Percentiles rank a stretch among this genome's conserved stretches.
Conservation (phyloP, 2,113 vertebrate species). For the Piaya cayana region DNA sequence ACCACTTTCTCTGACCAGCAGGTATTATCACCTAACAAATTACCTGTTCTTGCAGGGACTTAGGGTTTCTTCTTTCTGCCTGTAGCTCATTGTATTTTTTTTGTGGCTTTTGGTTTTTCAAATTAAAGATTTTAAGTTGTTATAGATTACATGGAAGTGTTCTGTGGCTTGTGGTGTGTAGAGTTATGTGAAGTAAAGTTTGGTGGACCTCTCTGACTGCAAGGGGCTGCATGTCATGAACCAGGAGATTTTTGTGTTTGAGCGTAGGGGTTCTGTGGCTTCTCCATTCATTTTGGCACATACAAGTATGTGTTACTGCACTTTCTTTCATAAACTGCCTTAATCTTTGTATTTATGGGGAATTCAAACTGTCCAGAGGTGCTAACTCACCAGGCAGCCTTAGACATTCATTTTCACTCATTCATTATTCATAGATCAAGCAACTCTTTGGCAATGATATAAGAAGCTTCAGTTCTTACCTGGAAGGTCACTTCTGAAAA, state of each 20-base stretch:
- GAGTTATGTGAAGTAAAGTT: slow-evolving; percentile 35
- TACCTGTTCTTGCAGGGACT: slow-evolving; percentile 30
- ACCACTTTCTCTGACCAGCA: not conserved
- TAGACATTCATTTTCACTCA: not conserved
- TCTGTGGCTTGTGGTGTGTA: slow-evolving; percentile 62
- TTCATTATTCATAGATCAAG: slow-evolving; percentile 45
- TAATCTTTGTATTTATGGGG: slow-evolving; percentile 19
- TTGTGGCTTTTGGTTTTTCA: slow-evolving; percentile 67
- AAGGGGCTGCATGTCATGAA: not conserved
- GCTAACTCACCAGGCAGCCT: slow-evolving; percentile 38
- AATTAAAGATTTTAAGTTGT: slow-evolving; percentile 70
- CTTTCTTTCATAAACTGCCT: slow-evolving; percentile 20
- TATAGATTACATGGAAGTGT: slow-evolving; percentile 62
- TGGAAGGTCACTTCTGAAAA: slow-evolving; percentile 59
- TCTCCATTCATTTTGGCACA: not conserved
- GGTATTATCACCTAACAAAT: slow-evolving; percentile 21
- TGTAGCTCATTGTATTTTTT: slow-evolving; percentile 29
- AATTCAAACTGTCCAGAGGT: slow-evolving; percentile 37
- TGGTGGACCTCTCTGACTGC: slow-evolving; percentile 14
- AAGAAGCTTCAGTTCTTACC: slow-evolving; percentile 64
- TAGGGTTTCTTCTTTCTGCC: slow-evolving; percentile 12
- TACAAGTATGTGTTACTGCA: not conserved
- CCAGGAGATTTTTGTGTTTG: not conserved
- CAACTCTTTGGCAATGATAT: not conserved
- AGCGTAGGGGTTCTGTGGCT: not conserved